Evolutionary conservation across 2,113 vertebrate genomes (phyloP).

Genomic region (Cebidichthys violaceus): DNA sequence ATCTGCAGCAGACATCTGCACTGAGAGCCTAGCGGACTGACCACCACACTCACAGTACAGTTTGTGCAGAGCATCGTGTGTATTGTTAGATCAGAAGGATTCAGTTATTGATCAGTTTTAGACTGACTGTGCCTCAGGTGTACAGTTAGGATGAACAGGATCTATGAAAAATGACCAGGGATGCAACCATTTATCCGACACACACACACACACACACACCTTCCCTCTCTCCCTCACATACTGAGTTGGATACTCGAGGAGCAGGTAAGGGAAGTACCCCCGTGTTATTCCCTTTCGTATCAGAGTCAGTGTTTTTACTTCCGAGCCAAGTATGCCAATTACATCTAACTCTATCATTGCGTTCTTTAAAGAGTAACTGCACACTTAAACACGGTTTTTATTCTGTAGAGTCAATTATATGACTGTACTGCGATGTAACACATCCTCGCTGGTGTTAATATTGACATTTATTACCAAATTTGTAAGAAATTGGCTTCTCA

Average conservation of each 20-base stretch:
- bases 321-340: background rate
- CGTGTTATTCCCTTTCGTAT: background rate
- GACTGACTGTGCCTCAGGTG: constrained; percentile 29
- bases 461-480: background rate
- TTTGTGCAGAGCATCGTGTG: constrained; percentile 19
- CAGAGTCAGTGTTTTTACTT: background rate
- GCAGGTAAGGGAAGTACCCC: background rate
- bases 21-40: background rate
- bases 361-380: too few species aligned
- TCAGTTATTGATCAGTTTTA: constrained; percentile 33
- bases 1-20: background rate
- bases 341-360: background rate
- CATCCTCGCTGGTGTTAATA: background rate
- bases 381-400: background rate
- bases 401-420: background rate
- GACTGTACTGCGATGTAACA: background rate
- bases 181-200: constrained; percentile 29
- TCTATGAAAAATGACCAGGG: constrained; percentile 41
- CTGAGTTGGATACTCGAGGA: background rate
- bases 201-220: background rate
- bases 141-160: constrained; percentile 46
- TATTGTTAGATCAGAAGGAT: constrained; percentile 53
- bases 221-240: background rate
- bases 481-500: background rate
- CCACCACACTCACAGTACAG: constrained; percentile 2